Conservation (phyloP, 2,113 vertebrate species). For the Dipodomys spectabilis region DNA sequence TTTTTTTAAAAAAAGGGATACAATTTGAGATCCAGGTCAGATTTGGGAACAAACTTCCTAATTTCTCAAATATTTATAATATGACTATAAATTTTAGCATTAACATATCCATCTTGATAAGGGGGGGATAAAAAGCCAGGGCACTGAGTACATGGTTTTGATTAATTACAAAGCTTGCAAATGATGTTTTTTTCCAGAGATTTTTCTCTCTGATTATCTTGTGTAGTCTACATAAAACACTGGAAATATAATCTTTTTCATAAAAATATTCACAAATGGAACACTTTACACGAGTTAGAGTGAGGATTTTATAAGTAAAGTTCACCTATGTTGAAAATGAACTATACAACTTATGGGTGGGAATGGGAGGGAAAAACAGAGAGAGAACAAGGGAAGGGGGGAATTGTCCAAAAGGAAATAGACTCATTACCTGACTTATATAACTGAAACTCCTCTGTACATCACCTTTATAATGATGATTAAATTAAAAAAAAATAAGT, state of each 20-base stretch:
- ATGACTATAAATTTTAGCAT: not conserved
- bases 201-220: not conserved
- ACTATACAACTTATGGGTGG: no score
- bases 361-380: no score
- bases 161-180: not conserved
- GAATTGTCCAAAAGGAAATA: no score
- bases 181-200: not conserved
- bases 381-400: no score
- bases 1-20: not conserved
- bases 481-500: no score
- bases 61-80: not conserved
- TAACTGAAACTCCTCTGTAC: no score
- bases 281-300: not conserved
- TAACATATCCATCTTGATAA: not conserved
- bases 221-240: slow-evolving; percentile 37
- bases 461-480: no score
- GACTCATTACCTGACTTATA: no score
- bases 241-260: slow-evolving; percentile 4
- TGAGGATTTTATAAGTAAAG: not conserved
- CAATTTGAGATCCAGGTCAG: not conserved
- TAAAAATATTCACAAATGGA: slow-evolving; percentile 25
- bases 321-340: no score
- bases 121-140: not conserved
- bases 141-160: not conserved
- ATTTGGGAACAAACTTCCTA: not conserved